Conservation (phyloP, 92 coral and sea anemone genomes). For the Isaurus tuberculatus region DNA sequence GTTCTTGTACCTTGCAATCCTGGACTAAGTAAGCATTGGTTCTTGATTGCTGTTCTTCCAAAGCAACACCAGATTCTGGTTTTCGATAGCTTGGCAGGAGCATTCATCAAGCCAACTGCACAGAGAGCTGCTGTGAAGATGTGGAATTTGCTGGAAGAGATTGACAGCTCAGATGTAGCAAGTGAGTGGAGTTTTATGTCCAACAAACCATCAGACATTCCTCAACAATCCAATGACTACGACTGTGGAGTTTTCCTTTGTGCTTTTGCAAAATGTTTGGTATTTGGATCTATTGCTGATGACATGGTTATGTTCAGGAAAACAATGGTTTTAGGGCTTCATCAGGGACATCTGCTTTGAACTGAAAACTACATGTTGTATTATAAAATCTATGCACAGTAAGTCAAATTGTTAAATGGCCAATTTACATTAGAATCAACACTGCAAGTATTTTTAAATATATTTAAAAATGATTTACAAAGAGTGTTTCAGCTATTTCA, state of each 20-base stretch:
- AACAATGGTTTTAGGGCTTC: slow-evolving; percentile 45
- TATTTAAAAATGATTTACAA: background rate
- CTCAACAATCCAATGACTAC: slow-evolving; percentile 55
- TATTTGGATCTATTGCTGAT: slow-evolving; percentile 7
- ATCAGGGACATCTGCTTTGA: slow-evolving; percentile 29
- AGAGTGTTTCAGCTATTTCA: no score
- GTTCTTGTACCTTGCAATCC: slow-evolving; percentile 58
- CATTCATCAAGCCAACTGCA: slow-evolving; percentile 55
- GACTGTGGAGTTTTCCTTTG: slow-evolving; percentile 61
- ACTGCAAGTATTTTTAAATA: background rate
- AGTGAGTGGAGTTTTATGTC: no score
- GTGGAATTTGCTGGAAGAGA: slow-evolving; percentile 34
- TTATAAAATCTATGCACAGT: background rate
- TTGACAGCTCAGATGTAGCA: no score
- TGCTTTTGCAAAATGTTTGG: slow-evolving; percentile 50
- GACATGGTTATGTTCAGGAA: slow-evolving; percentile 30
- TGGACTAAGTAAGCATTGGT: slow-evolving; percentile 51
- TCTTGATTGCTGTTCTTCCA: slow-evolving; percentile 45
- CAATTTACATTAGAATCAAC: no score
- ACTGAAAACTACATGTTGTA: background rate
- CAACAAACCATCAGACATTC: slow-evolving; percentile 53
- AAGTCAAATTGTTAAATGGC: background rate
- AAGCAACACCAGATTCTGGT: slow-evolving; percentile 40
- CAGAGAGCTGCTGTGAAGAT: slow-evolving; percentile 35
- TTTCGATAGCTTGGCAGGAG: slow-evolving; percentile 48